These are phyloP conservation scores for Rhinopithecus roxellana DNA, from an alignment of 2,113 vertebrate species.

Conservation along the genomic window DNA sequence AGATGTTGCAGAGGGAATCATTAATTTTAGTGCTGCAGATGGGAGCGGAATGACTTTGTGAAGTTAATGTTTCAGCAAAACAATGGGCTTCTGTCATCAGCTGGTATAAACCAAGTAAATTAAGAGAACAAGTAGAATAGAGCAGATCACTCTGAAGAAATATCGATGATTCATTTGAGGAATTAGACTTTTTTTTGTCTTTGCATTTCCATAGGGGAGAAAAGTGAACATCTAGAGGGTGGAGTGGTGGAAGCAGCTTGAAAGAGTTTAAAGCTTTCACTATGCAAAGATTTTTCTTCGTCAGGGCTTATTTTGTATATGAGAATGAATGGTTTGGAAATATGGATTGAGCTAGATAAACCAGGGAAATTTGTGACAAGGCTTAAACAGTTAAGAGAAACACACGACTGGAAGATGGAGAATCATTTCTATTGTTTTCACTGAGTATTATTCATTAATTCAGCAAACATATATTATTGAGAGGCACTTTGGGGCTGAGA, in stretches of 20 bases:
- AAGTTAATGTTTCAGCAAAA: slow-evolving; percentile 92
- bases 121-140: slow-evolving; percentile 86
- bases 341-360: background rate
- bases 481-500: background rate
- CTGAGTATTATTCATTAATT: slow-evolving; percentile 21
- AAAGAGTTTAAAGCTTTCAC: background rate
- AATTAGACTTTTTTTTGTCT: slow-evolving; percentile 71
- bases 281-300: background rate
- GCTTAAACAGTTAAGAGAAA: background rate
- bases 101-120: slow-evolving; percentile 89
- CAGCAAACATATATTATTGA: background rate
- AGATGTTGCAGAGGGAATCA: slow-evolving; percentile 91
- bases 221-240: background rate
- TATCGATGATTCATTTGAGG: slow-evolving; percentile 81
- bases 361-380: background rate
- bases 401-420: background rate
- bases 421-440: background rate
- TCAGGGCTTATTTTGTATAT: background rate
- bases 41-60: slow-evolving; percentile 89
- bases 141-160: slow-evolving; percentile 76
- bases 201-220: slow-evolving; percentile 37
- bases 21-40: slow-evolving; percentile 91
- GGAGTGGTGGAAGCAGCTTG: background rate
- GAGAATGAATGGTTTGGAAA: background rate
- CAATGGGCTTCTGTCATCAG: slow-evolving; percentile 89